Evolutionary conservation across 2,113 vertebrate genomes (phyloP), one percentile per base, ranked within the genome.

Genomic region (Mandrillus leucophaeus): DNA sequence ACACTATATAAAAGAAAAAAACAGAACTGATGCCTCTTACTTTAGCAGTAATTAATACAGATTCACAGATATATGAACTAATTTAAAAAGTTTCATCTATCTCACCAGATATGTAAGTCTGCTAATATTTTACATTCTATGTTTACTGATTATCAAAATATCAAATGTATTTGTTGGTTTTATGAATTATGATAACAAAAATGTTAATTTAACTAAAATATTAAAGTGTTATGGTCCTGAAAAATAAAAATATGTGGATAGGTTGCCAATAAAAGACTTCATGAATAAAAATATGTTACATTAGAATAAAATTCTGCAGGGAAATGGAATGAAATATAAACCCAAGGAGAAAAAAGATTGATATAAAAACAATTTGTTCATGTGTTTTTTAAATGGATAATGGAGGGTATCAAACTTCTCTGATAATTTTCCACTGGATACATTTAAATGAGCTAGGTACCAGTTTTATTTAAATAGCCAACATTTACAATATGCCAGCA

Each of bases 191-290:
- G 73, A 90, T 81, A 78, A 78, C 75, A 52, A 90, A 79, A 57
- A 52, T 82, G 81, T 95, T 93, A 88, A 96, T 94, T 89, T 79
- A 61, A 14, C 13, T 93, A 91, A 92, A 90, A 90, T 88, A 87
- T 55, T 95, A 81, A 9, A 52, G 9, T 43, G 32, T 61, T 27
- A 22, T 38, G 22, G 50, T 66, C 14, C n/a, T 83, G n/a, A 16
- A n/a, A 57, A 93, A 52, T 45, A 78, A n/a, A 83, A 66, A 57
- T 52, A 32, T 80, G 73, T 48, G 30, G 16, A 23, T 82, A 4
- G 0, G 3, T 57, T 68, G 64, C 43, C 57, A 96, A 61, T 4
- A 83, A 7, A 93, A 89, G 5, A 50, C 9, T 88, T 87, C 55
- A 52, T 95, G 22, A 18, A 75, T 90, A 76, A 95, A 92, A 90